Evolutionary conservation across 2,113 vertebrate species (phyloP).

Genomic region (Notothenia coriiceps): DNA sequence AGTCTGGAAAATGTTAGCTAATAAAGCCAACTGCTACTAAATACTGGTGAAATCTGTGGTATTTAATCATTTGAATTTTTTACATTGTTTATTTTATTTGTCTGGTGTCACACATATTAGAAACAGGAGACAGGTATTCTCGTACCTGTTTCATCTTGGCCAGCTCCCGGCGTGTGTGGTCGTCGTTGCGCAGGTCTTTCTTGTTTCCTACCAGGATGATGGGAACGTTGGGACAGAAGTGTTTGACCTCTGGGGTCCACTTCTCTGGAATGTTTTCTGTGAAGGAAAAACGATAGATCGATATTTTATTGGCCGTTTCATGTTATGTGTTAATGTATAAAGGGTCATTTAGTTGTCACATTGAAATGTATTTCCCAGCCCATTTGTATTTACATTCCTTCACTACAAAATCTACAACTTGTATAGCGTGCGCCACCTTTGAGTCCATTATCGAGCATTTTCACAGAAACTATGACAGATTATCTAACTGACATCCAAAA

Average conservation of each 20-base stretch:
- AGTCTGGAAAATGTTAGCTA: background rate
- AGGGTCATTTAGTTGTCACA: background rate
- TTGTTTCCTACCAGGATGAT: constrained; percentile 99
- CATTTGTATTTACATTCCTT: too few relatives aligned
- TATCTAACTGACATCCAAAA: too few relatives aligned
- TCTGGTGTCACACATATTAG: background rate
- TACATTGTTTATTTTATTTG: too few relatives aligned
- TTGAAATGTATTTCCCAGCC: background rate
- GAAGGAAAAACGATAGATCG: constrained; percentile 4
- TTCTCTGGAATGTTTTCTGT: constrained; percentile 99
- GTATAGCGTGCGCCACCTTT: too few relatives aligned
- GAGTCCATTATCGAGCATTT: too few relatives aligned
- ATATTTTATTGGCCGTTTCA: background rate
- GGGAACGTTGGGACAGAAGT: constrained; percentile 99
- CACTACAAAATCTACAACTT: too few relatives aligned
- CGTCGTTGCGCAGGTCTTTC: constrained; percentile 98
- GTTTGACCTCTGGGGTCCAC: constrained; percentile 99
- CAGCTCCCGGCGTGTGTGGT: constrained; percentile 97
- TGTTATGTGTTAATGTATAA: background rate
- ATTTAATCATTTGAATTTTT: background rate
- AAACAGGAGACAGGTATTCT: background rate
- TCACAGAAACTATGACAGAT: too few relatives aligned
- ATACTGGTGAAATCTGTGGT: background rate
- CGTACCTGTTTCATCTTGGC: constrained; percentile 99
- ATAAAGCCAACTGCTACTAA: background rate